These are phyloP conservation scores for Dendrophyllia cribrosa DNA, from an alignment of 64 coral and sea anemone genomes.

Conservation along the genomic window DNA sequence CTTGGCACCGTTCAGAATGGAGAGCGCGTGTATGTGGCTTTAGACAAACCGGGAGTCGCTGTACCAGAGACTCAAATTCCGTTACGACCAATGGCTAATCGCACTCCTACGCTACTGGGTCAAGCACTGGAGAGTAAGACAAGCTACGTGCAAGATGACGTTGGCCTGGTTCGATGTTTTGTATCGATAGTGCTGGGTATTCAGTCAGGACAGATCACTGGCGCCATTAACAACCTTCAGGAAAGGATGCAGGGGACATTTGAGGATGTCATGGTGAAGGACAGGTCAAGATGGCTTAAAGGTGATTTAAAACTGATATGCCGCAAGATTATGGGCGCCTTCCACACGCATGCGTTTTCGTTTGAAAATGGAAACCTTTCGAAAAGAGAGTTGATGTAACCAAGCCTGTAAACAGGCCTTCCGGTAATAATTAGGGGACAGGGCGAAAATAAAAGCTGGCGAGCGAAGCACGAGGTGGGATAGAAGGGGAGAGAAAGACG, in stretches of 20 bases:
- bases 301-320: conserved; percentile 13
- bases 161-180: conserved; percentile 82
- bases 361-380: not conserved
- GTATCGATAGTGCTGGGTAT: conserved; percentile 94
- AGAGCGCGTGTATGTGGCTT: conserved; percentile 84
- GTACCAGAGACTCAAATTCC: conserved; percentile 85
- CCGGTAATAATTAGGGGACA: no score
- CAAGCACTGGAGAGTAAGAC: conserved; percentile 76
- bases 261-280: conserved; percentile 58
- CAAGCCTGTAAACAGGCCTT: no score
- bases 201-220: conserved; percentile 66
- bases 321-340: not conserved
- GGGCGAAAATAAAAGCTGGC: no score
- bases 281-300: conserved; percentile 71
- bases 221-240: conserved; percentile 72
- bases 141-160: conserved; percentile 17
- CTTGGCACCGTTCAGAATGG: conserved; percentile 88
- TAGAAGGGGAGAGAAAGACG: no score
- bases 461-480: no score
- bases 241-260: conserved; percentile 20
- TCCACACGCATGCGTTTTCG: not conserved
- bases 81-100: conserved; percentile 31
- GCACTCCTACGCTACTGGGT: conserved; percentile 65
- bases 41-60: conserved; percentile 77
- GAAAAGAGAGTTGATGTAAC: no score